Evolutionary conservation across 2,797 vertebrate genomes (phyloP), one percentile per base, ranked within the genome.

Genomic region (Anolis apletophallus): DNA sequence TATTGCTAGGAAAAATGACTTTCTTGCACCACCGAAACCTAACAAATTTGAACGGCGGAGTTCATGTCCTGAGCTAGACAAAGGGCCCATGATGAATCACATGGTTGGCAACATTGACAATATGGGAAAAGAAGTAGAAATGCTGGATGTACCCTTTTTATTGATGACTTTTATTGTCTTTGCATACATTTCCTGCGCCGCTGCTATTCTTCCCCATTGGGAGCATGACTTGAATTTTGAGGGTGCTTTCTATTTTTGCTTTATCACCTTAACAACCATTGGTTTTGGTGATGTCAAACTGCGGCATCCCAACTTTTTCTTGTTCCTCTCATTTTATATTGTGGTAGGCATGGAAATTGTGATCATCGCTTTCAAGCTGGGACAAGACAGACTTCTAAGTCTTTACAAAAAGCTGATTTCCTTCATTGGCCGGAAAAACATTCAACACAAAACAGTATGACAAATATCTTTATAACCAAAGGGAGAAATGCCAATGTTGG

Each of bases 241-340:
- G 72, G 97, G 98, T 9, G 97, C 98, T 0, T 98, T 97, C 94
- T 99, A 99, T 90, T 99, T 99, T 93, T 99, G 97, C 93, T 99
- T 99, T 68, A 96, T 99, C 87, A 99, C 98, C 0, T 95, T 99
- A 91, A 99, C 98, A 79, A 99, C 98, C 79, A 99, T 99, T 3
- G 98, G 99, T 14, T 99, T 99, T 78, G 99, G 98, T 1, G 98
- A 99, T 83, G 97, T 97, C 3, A 87, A 96, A 5, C 96, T 98
- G 4, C 76, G 95, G 0, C 97, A 98, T 90, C 98, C 81, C 92
- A 96, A 64, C 95, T 94, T 96, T 87, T 96, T 97, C 93, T 64
- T 97, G 86, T 94, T 99, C 72, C 97, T 97, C 71, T 99, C 97
- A 6, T 93, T 98, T 67, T 98, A 99, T 59, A 97, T 98, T 88